Conservation (phyloP, 2,797 vertebrate species). For the Argentina silus region DNA sequence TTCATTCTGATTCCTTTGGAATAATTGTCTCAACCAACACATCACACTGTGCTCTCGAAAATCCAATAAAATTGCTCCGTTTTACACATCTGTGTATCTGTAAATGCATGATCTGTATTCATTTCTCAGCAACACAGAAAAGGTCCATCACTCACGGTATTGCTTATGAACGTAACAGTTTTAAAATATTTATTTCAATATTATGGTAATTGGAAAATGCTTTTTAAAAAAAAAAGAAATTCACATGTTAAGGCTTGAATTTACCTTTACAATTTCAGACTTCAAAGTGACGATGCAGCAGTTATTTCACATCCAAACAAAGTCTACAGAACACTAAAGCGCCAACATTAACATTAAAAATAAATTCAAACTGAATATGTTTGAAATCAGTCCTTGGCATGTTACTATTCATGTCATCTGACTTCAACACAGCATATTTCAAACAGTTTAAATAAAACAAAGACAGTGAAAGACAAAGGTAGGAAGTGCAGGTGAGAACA, state of each 20-base stretch:
- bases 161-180: background rate
- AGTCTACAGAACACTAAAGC: slow-evolving; percentile 10
- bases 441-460: slow-evolving; percentile 11
- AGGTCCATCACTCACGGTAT: background rate
- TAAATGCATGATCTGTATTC: slow-evolving; percentile 15
- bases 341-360: background rate
- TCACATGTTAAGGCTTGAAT: slow-evolving; percentile 47
- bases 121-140: slow-evolving; percentile 4
- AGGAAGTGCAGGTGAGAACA: background rate
- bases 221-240: slow-evolving; percentile 32
- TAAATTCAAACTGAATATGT: background rate
- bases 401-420: background rate
- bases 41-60: slow-evolving; percentile 76
- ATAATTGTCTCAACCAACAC: slow-evolving; percentile 66
- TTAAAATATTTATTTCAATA: slow-evolving; percentile 51
- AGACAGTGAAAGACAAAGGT: background rate
- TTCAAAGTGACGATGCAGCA: background rate
- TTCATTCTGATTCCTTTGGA: slow-evolving; percentile 63
- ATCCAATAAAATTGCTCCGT: slow-evolving; percentile 76
- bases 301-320: slow-evolving; percentile 3
- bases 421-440: slow-evolving; percentile 29
- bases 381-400: background rate
- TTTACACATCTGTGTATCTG: slow-evolving; percentile 67
- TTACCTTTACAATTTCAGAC: slow-evolving; percentile 14
- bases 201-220: slow-evolving; percentile 38